Conservation (phyloP, 2,113 vertebrate species). For the Corythaeola cristata region DNA sequence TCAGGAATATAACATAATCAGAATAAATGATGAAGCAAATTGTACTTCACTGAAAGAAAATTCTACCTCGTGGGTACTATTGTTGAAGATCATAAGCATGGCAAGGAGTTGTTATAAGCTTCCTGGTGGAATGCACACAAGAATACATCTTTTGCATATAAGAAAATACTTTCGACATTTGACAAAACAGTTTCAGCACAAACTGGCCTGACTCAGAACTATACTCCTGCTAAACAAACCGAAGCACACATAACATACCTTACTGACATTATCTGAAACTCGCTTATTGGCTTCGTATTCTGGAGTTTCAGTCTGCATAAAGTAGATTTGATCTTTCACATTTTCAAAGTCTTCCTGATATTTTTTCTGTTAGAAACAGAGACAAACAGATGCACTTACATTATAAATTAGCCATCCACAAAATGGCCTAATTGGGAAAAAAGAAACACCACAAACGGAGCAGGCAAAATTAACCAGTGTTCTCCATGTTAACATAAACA, state of each 20-base stretch:
- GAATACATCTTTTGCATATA: not conserved
- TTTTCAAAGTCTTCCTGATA: slow-evolving; percentile 89
- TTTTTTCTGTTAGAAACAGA: slow-evolving; percentile 80
- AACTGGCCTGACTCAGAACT: not conserved
- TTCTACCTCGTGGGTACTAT: not conserved
- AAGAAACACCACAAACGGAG: not conserved
- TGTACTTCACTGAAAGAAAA: not conserved
- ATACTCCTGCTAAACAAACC: not conserved
- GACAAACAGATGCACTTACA: not conserved
- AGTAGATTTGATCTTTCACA: slow-evolving; percentile 94
- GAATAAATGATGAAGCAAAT: not conserved
- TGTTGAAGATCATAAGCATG: not conserved
- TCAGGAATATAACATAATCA: too few relatives aligned
- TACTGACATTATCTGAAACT: slow-evolving; percentile 81
- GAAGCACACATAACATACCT: slow-evolving; percentile 68
- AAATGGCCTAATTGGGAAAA: not conserved
- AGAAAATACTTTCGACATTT: not conserved
- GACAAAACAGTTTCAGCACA: not conserved
- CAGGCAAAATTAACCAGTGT: not conserved
- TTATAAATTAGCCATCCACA: not conserved
- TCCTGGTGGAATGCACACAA: not conserved
- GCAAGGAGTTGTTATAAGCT: not conserved
- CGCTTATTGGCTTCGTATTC: slow-evolving; percentile 88
- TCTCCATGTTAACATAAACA: not conserved
- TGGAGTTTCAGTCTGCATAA: slow-evolving; percentile 96